Base-by-base conservation (phyloP, 2,888 invertebrate genomes). In the Tipula unca region DNA sequence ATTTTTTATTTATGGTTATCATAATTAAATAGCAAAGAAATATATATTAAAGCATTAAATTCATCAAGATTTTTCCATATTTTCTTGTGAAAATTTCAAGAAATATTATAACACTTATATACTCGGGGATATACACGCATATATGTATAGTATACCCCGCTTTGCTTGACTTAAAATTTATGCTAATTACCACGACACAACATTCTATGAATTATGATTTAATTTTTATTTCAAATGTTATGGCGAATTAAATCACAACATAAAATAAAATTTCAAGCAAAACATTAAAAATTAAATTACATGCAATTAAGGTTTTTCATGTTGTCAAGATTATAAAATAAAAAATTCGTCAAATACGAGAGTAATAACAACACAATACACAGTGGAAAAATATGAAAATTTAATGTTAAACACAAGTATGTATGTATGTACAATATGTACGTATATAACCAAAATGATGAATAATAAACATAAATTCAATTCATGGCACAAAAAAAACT, bases 221-320 rank as follows among this genome's bases (percentile, higher is more conserved):
- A 69, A 69, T 25, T 69, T 69, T 25, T 69, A 69, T 69, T 69
- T 69, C 69, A 69, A 69, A 69, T 69, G 69, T 69, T 69, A 69
- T 69, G 69, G 69, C 69, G 25, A 25, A 69, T 69, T 69, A 69
- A 69, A 69, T 69, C 69, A 69, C 25, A 69, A 69, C 69, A 69
- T 69, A 25, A 69, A 69, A 69, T 25, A 69, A 20, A 69, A 69
- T 25, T 69, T 69, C 69, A 69, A 69, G 69, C 25, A 69, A 69
- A 69, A 69, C 69, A 69, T 69, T 69, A 69, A 69, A 69, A 69
- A 69, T 69, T 69, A 69, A 69, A 69, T 69, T 69, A 69, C 69
- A 69, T 69, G 69, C 69, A 69, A 69, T 69, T 69, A 69, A 69
- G 69, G 69, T 25, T 20, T 69, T 69, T 69, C 13, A 25, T 69